Evolutionary conservation across 2,113 vertebrate genomes (phyloP).

Genomic region (Stomatorhinus ivindoensis): DNA sequence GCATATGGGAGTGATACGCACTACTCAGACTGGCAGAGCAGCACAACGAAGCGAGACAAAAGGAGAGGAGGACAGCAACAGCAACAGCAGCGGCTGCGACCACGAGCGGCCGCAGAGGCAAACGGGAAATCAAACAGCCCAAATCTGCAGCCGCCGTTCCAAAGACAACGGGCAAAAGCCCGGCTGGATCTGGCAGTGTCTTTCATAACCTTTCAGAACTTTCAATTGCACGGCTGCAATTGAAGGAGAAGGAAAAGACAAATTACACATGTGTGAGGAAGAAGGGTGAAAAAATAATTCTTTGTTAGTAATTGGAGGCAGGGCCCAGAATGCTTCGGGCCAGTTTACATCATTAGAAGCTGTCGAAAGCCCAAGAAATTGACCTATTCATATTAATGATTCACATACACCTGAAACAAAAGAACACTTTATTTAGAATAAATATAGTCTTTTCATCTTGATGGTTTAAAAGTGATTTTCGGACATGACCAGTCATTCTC

Average conservation of each 20-base stretch:
- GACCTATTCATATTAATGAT: not conserved
- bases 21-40: constrained; percentile 32
- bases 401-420: not conserved
- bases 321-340: not conserved
- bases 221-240: not conserved
- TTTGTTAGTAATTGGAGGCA: not conserved
- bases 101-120: constrained; percentile 34
- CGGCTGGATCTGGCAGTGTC: not conserved
- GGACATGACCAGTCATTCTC: not conserved
- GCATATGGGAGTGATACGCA: constrained; percentile 46
- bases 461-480: not conserved
- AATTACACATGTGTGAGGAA: not conserved
- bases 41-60: constrained; percentile 35
- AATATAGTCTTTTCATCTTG: not conserved
- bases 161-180: not conserved
- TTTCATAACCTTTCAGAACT: not conserved
- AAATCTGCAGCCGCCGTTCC: not conserved
- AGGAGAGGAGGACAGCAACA: constrained; percentile 51
- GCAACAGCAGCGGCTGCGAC: constrained; percentile 39
- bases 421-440: not conserved
- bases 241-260: not conserved
- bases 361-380: not conserved
- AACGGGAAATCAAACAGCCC: constrained; percentile 39
- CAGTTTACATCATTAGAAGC: not conserved
- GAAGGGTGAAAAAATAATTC: constrained; percentile 8